Evolutionary conservation across 2,888 invertebrate genomes (phyloP).

Genomic region (Cantharis lateralis): DNA sequence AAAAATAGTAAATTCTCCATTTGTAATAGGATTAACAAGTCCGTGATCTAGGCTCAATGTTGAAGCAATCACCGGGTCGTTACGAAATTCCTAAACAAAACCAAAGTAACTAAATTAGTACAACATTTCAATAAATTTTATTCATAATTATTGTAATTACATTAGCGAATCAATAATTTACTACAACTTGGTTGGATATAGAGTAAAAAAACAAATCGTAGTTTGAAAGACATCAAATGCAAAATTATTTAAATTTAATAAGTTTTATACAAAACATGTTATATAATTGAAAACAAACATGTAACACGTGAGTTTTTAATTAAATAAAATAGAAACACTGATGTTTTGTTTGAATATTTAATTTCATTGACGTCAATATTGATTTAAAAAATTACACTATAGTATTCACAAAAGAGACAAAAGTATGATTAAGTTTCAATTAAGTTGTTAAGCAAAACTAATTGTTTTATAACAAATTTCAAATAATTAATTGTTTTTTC

Average conservation of each 20-base stretch:
- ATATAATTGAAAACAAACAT: not conserved
- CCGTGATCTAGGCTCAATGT: slow-evolving; percentile 50
- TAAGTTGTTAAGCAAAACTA: not conserved
- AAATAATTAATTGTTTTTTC: not conserved
- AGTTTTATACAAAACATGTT: not conserved
- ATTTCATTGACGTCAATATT: not conserved
- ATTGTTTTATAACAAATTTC: not conserved
- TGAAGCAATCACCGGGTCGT: slow-evolving; percentile 51
- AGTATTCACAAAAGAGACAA: not conserved
- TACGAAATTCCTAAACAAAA: slow-evolving; percentile 53
- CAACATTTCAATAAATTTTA: not conserved
- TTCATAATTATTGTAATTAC: not conserved
- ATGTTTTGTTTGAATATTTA: not conserved
- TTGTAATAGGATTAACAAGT: slow-evolving; percentile 54
- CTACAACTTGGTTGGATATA: not conserved
- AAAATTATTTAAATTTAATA: not conserved
- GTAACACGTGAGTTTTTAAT: not conserved
- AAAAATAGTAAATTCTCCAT: slow-evolving; percentile 54
- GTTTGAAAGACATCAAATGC: not conserved
- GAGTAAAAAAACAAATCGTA: not conserved
- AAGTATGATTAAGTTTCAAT: not conserved
- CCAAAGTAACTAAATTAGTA: not conserved
- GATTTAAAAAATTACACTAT: not conserved
- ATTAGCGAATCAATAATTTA: not conserved
- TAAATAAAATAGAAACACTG: not conserved